phyloP scores from a whole-genome alignment of 2,113 vertebrate genomes.

The Scatophagus argus region DNA sequence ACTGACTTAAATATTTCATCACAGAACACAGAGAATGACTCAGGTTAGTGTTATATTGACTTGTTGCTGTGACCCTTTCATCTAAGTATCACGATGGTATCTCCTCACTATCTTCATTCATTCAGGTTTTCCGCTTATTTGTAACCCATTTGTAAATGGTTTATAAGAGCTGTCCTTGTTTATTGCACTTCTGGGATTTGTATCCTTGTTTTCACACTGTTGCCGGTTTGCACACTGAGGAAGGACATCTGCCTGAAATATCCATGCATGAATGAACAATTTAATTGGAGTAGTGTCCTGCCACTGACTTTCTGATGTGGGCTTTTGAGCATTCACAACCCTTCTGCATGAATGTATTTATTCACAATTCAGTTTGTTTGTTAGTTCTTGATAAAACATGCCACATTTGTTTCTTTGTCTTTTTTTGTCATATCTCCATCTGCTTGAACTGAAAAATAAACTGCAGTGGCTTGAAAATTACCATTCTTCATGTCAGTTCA shows the following conservation, averaged over 20 bases:
- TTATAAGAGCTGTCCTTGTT: background rate
- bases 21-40: constrained; percentile 31
- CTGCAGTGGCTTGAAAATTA: background rate
- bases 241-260: background rate
- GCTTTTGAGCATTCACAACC: background rate
- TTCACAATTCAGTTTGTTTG: background rate
- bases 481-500: background rate
- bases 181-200: background rate
- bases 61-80: constrained; percentile 27
- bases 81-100: constrained; percentile 16
- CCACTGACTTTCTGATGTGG: background rate
- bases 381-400: background rate
- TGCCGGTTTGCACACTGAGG: background rate
- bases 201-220: background rate
- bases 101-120: background rate
- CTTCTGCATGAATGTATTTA: background rate
- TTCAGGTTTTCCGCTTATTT: background rate
- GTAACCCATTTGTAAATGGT: background rate
- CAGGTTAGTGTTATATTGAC: constrained; percentile 16
- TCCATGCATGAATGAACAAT: background rate
- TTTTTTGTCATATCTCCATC: background rate
- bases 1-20: constrained; percentile 38
- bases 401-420: background rate
- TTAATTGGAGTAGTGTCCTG: constrained; percentile 13
- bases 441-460: background rate